Evolutionary conservation across 2,797 vertebrate species (phyloP).

Genomic region (Mormyrops boulengeri): DNA sequence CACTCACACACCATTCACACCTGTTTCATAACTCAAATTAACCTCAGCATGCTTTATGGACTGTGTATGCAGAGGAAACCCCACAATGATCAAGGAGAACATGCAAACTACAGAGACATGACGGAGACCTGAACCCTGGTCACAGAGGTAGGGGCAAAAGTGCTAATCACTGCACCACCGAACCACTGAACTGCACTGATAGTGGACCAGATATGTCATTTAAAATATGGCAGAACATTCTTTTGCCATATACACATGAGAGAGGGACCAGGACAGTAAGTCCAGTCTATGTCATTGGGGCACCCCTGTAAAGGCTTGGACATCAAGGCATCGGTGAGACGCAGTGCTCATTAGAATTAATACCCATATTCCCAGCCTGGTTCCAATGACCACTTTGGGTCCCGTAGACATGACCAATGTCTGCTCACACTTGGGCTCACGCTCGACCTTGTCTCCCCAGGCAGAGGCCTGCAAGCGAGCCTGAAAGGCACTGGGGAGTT

Average conservation of each 20-base stretch:
- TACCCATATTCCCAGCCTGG: not conserved
- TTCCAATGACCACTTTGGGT: not conserved
- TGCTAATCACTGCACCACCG: not conserved
- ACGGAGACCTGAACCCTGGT: not conserved
- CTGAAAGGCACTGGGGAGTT: not conserved
- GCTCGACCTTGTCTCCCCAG: not conserved
- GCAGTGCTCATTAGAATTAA: not conserved
- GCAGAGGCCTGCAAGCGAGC: not conserved
- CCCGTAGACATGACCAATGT: not conserved
- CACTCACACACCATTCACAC: not conserved
- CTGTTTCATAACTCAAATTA: not conserved
- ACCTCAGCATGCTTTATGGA: not conserved
- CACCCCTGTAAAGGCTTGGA: not conserved
- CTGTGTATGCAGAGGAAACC: not conserved
- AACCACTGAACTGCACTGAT: not conserved
- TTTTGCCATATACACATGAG: not conserved
- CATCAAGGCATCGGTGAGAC: not conserved
- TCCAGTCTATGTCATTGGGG: not conserved
- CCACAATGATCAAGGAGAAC: not conserved
- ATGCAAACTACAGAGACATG: not conserved
- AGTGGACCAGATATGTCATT: not conserved
- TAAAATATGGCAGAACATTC: not conserved
- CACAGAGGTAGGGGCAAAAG: not conserved
- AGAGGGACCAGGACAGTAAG: not conserved
- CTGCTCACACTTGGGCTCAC: not conserved